Base-by-base conservation (phyloP, 1,140 invertebrate species). In the Capitella teleta region DNA sequence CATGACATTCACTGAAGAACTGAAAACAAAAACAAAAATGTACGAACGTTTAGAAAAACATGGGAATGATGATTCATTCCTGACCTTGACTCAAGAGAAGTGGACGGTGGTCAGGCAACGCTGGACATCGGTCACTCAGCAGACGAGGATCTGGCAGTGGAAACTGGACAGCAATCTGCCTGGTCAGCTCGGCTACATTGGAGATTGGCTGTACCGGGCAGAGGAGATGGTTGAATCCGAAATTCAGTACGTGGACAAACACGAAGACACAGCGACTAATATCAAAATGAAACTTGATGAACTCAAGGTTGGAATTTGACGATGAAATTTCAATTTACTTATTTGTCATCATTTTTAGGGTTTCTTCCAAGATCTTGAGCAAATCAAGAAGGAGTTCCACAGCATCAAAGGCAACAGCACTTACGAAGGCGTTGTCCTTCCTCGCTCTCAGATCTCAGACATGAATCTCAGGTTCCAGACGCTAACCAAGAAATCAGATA, bases 141-240 rank as follows among this genome's bases (percentile, higher is more conserved):
- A 88, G 73, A 79, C 89, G 73, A 76, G 82, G 54, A 78, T 82
- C 61, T 92, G 88, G 87, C 77, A 86, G 38, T 86, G 85, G 84
- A 51, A 51, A 14, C 71, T 94, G 53, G 90, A 96, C 67, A 80
- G 83, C 0, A 77, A 78, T 49, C 72, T 95, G 25, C 87, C 88
- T 5, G 86, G 85, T 28, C 82, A 85, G 59, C 82, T 95, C 41
- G 82, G 83, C 36, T 75, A 81, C 49, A 78, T 92, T 10, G 89
- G 86, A n/a, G 83, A 86, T 64, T 93, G 91, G 87, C 67, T 96
- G 10, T 82, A 84, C 41, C 79, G 80, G 57, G 90, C 88, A 5
- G 90, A 95, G 68, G 81, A 82, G 60, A 67, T 93, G 37, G 72
- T 94, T 19, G 78, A 59, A 19, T 52, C 57, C 30, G 53, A 61